phyloP scores from a whole-genome alignment of 2,888 invertebrate genomes.

The Hydrotaea cyrtoneurina region DNA sequence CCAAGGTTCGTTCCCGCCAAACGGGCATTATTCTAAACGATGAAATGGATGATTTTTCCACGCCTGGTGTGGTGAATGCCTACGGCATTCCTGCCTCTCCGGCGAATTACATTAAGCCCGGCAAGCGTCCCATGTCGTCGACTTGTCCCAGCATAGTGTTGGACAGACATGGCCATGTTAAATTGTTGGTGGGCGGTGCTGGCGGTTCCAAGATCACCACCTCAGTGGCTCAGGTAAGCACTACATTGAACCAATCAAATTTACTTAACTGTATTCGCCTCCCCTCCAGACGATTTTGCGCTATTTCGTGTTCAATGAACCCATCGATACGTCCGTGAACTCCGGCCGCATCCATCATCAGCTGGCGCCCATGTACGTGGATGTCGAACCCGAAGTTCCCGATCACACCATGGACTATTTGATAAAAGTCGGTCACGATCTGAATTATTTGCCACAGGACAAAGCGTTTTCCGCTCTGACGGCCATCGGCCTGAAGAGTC shows the following conservation, averaged over 20 bases:
- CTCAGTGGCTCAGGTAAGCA: conserved; percentile 83
- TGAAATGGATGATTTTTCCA: conserved; percentile 97
- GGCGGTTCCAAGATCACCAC: conserved; percentile 95
- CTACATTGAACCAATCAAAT: neutral
- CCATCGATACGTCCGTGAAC: conserved; percentile 86
- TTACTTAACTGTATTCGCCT: neutral
- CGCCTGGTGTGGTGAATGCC: conserved; percentile 87
- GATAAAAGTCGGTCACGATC: conserved; percentile 77
- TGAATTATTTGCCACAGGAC: conserved; percentile 71
- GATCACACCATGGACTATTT: conserved; percentile 77
- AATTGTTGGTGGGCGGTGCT: conserved; percentile 89
- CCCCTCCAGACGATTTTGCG: conserved; percentile 83
- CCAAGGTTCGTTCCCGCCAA: conserved; percentile 86
- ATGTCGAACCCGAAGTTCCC: conserved; percentile 85
- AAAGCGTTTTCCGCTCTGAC: conserved; percentile 84
- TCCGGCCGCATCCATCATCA: conserved; percentile 93
- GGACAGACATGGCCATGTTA: conserved; percentile 84
- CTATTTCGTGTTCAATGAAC: conserved; percentile 85
- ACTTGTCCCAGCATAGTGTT: conserved; percentile 92
- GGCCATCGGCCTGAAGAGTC: conserved; percentile 82
- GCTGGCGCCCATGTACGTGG: conserved; percentile 87
- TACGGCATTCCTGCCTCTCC: conserved; percentile 90
- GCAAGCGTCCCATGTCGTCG: conserved; percentile 93
- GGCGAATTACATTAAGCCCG: conserved; percentile 90
- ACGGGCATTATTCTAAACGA: conserved; percentile 96